phyloP scores from a whole-genome alignment of 1,140 invertebrate species.

The Drosophila lowei region DNA sequence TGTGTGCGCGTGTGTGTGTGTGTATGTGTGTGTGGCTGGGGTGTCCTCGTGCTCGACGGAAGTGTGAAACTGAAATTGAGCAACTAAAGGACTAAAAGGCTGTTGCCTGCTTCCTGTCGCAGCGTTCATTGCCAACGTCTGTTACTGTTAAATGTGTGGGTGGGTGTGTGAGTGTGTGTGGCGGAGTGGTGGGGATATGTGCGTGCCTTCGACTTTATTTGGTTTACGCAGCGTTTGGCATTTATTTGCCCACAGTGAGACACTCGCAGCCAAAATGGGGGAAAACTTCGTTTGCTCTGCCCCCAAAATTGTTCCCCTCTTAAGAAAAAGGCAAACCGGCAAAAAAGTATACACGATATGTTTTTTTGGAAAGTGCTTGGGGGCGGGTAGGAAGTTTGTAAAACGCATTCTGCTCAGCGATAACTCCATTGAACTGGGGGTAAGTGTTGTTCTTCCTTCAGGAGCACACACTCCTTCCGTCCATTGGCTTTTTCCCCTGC shows the following conservation, averaged over 20 bases:
- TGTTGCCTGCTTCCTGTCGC: conserved; percentile 68
- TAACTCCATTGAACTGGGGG: conserved; percentile 77
- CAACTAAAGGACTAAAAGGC: conserved; percentile 82
- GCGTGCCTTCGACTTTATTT: conserved; percentile 77
- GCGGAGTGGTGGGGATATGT: conserved; percentile 34
- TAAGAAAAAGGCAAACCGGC: conserved; percentile 14
- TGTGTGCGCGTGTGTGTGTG: conserved; percentile 15
- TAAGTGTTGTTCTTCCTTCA: conserved; percentile 40
- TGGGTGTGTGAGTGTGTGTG: conserved; percentile 19
- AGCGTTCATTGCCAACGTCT: conserved; percentile 77
- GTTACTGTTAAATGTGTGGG: conserved; percentile 77
- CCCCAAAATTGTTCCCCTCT: neutral
- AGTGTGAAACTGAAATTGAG: conserved; percentile 83
- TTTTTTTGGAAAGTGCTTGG: conserved; percentile 67
- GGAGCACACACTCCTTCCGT: no score
- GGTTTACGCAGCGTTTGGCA: conserved; percentile 80
- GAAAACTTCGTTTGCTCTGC: conserved; percentile 56
- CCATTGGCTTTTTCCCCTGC: no score
- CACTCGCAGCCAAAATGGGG: conserved; percentile 41
- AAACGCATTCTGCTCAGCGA: conserved; percentile 70
- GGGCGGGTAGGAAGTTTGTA: conserved; percentile 56
- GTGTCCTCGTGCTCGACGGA: conserved; percentile 54
- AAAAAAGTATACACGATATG: conserved; percentile 39
- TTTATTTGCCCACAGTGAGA: conserved; percentile 79
- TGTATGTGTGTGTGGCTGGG: conserved; percentile 41